phyloP scores from a whole-genome alignment of 2,797 vertebrate species.

The Microcaecilia unicolor region DNA sequence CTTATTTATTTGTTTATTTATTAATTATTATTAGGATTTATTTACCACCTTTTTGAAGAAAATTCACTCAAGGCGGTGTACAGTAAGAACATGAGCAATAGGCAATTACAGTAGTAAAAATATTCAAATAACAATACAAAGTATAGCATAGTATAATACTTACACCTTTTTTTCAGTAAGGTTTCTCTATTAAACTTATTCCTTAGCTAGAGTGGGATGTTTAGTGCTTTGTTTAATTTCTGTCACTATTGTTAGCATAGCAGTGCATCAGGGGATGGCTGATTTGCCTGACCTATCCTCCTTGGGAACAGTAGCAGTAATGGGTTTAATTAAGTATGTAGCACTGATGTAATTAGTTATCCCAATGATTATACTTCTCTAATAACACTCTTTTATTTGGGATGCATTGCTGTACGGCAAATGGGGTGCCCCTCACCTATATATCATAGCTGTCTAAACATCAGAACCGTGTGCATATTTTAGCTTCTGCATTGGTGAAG shows the following conservation, averaged over 20 bases:
- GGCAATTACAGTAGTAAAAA: too few relatives aligned
- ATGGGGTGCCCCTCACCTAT: conserved; percentile 29
- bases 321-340: conserved; percentile 66
- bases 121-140: too few relatives aligned
- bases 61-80: too few relatives aligned
- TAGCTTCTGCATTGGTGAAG: conserved; percentile 37
- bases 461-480: conserved; percentile 39
- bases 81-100: too few relatives aligned
- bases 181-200: too few relatives aligned
- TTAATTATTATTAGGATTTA: too few relatives aligned
- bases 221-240: conserved; percentile 47
- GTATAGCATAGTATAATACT: too few relatives aligned
- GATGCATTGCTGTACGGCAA: conserved; percentile 38
- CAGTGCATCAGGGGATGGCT: conserved; percentile 22
- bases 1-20: too few relatives aligned
- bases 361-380: conserved; percentile 52
- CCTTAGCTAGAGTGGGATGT: too few relatives aligned
- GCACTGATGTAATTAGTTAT: conserved; percentile 62
- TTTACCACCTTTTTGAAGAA: too few relatives aligned
- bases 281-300: conserved; percentile 50
- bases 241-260: conserved; percentile 41
- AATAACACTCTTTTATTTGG: conserved; percentile 60
- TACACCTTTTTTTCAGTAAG: too few relatives aligned
- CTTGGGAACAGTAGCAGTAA: conserved; percentile 55
- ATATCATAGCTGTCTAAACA: conserved; percentile 55